These are phyloP conservation scores for Apaloderma vittatum DNA, from an alignment of 2,113 vertebrate genomes.

Conservation along the genomic window DNA sequence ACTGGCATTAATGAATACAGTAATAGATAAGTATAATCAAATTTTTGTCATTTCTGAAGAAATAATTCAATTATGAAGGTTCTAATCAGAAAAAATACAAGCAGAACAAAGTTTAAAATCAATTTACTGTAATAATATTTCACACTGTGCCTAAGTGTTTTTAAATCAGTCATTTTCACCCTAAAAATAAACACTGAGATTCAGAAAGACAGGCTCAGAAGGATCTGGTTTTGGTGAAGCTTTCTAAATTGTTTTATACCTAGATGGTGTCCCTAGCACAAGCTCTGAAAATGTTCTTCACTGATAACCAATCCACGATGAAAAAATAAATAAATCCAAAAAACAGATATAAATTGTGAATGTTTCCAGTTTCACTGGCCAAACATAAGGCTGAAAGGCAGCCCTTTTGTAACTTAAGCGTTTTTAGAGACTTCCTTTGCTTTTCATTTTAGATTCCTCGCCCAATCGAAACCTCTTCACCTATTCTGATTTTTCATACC, in stretches of 20 bases:
- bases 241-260: background rate
- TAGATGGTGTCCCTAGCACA: background rate
- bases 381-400: background rate
- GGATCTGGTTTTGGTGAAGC: background rate
- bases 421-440: background rate
- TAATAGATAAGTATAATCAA: background rate
- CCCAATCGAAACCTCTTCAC: background rate
- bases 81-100: background rate
- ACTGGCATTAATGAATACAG: background rate
- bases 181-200: background rate
- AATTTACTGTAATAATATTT: background rate
- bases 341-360: background rate
- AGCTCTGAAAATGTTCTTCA: background rate
- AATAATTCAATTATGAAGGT: background rate
- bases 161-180: background rate
- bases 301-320: background rate
- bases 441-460: background rate
- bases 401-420: background rate
- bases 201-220: background rate
- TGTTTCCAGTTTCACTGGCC: background rate
- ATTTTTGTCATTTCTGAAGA: background rate
- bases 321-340: background rate
- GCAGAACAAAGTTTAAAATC: background rate
- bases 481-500: background rate
- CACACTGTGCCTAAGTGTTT: background rate